Evolutionary conservation across 2,113 vertebrate genomes (phyloP), one percentile per base, ranked within the genome.

Genomic region (Hepsetus odoe): DNA sequence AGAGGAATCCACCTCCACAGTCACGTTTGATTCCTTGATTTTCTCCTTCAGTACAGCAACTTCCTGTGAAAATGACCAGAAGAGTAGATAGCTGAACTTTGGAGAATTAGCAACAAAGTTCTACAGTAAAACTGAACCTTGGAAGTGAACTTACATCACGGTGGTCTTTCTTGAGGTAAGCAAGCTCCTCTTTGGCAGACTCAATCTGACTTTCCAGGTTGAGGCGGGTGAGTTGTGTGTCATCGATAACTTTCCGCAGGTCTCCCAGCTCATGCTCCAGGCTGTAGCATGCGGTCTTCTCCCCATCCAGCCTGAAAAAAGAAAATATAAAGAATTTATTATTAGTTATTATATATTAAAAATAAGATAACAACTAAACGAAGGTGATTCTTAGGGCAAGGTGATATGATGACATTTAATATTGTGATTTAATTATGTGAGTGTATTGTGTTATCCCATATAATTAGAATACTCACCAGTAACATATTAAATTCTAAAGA

Each of bases 191-290:
- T 42, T 89, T 89, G 72, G 91, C 77, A 71, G 89, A 35, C 0
- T 91, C 82, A 0, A 86, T 85, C 84, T 93, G 89, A 1, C 80
- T 84, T 82, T 91, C 84, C 1, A 86, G 83, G 69, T 92, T 88
- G 66, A 84, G 46, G 1, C 83, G 76, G n/a, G 71, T 83, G 51
- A 88, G 14, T 61, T 88, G 88, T 73, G 85, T 90, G 8, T 92
- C 89, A 3, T 93, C 90, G 0, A 70, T 85, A 44, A 82, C 82
- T 69, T 87, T 92, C 75, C 84, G 91, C 83, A 94, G 82, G 0
- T 85, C 87, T 1, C 85, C 85, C 44, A 93, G 24, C 28, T 95
- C 94, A 4, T 88, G 88, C 30, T 94, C 90, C 10, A 95, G 68
- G 0, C 81, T 85, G 59, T 88, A 88, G 0, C 79, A 49, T 0